phyloP scores from a whole-genome alignment of 2,888 invertebrate genomes.

The Dryobota labecula region DNA sequence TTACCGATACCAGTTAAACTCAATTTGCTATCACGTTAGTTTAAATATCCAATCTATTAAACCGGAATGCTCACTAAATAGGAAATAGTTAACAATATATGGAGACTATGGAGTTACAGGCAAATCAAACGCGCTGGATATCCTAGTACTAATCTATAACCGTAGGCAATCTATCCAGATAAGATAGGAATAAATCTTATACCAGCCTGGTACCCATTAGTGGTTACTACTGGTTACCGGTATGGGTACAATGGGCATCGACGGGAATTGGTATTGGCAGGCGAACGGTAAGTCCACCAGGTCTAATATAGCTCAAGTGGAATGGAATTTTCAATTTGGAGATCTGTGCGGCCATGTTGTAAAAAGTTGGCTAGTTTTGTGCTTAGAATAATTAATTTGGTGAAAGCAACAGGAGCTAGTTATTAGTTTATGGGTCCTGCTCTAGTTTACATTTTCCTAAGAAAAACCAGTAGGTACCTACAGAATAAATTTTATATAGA shows the following conservation, averaged over 20 bases:
- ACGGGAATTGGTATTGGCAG: conserved; percentile 67
- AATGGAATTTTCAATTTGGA: conserved; percentile 55
- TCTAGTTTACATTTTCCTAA: not conserved
- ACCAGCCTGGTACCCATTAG: conserved; percentile 73
- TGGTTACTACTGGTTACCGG: conserved; percentile 73
- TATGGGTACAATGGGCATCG: conserved; percentile 70
- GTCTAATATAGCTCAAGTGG: conserved; percentile 3
- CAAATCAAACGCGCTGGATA: conserved; percentile 62
- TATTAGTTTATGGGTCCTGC: not conserved
- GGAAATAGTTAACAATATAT: conserved; percentile 62
- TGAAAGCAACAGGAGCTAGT: too few species aligned
- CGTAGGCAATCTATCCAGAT: conserved; percentile 79
- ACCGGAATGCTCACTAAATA: conserved; percentile 62
- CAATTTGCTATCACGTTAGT: conserved; percentile 66
- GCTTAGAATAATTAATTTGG: not conserved
- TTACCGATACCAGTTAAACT: conserved; percentile 57
- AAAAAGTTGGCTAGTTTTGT: not conserved
- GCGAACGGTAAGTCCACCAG: conserved; percentile 40
- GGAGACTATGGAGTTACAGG: conserved; percentile 35
- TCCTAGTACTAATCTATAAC: conserved; percentile 68
- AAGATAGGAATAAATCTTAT: conserved; percentile 80
- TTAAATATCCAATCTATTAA: conserved; percentile 65
- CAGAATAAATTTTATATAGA: not conserved
- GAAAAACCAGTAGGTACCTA: not conserved
- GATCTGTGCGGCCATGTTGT: conserved; percentile 23